A percentile compares a stretch with the other conserved stretches of the same genome.
phyloP scores from a whole-genome alignment of 2,888 invertebrate genomes.

The Nemoura dubitans region DNA sequence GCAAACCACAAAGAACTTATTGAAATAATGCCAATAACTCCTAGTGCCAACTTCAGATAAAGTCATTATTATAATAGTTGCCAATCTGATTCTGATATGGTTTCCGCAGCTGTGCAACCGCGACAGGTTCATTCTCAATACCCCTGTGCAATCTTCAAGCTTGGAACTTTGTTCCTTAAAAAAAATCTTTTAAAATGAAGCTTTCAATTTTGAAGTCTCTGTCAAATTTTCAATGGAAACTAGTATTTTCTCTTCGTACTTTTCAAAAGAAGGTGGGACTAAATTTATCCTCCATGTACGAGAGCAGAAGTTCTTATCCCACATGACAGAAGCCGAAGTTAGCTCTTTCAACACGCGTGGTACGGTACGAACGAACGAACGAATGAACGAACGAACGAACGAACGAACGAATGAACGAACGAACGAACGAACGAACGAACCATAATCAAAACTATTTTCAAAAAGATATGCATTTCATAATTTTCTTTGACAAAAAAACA shows the following conservation, averaged over 20 bases:
- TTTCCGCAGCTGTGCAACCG: neutral
- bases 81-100: neutral
- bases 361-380: neutral
- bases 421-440: too few relatives aligned
- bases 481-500: neutral
- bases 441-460: neutral
- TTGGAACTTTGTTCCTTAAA: neutral
- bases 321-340: neutral
- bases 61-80: conserved; percentile 14
- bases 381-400: too few relatives aligned
- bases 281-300: neutral
- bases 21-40: neutral
- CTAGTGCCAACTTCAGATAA: neutral
- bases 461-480: neutral
- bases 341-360: neutral
- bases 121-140: neutral
- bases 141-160: neutral
- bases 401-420: too few relatives aligned
- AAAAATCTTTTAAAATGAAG: neutral
- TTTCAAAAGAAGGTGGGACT: neutral
- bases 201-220: neutral
- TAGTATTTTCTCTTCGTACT: neutral
- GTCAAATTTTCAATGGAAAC: neutral
- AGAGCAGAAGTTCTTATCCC: neutral
- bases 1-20: neutral